Evolutionary conservation across 2,888 invertebrate species (phyloP).

Genomic region (Petrolisthes cinctipes): DNA sequence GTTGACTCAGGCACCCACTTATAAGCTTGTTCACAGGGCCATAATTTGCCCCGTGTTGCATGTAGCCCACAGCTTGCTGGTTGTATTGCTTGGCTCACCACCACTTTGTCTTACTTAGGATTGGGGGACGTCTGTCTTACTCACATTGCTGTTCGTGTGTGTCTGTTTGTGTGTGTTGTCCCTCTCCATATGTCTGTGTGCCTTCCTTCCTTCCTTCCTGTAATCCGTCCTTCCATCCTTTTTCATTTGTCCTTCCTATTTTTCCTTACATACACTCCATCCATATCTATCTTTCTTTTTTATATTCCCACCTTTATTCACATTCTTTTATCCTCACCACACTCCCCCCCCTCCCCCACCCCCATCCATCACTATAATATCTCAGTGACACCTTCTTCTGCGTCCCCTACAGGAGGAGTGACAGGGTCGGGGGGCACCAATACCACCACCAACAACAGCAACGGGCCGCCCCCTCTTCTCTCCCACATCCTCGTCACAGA

Average conservation of each 20-base stretch:
- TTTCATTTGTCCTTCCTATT: neutral
- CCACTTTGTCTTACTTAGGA: neutral
- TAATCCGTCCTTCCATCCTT: no score
- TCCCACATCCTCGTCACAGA: conserved; percentile 62
- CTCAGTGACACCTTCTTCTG: no score
- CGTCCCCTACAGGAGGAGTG: conserved; percentile 6
- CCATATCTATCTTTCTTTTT: neutral
- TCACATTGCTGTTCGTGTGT: neutral
- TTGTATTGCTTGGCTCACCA: neutral
- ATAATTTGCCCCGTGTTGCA: neutral
- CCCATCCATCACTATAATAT: neutral
- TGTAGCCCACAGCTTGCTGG: neutral
- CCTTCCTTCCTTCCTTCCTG: neutral
- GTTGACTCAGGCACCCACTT: no score
- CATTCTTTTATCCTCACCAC: neutral
- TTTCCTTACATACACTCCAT: no score
- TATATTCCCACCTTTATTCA: neutral
- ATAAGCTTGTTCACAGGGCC: no score
- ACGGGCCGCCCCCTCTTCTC: conserved; percentile 32
- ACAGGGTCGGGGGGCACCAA: neutral
- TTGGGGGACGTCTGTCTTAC: no score
- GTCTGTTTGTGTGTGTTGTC: neutral
- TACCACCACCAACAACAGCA: neutral
- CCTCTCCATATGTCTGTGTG: neutral
- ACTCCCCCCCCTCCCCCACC: no score